Percentiles rank a stretch among this genome's conserved stretches.
Evolutionary conservation across 2,797 vertebrate species (phyloP).

Genomic region (Gymnocypris eckloni): DNA sequence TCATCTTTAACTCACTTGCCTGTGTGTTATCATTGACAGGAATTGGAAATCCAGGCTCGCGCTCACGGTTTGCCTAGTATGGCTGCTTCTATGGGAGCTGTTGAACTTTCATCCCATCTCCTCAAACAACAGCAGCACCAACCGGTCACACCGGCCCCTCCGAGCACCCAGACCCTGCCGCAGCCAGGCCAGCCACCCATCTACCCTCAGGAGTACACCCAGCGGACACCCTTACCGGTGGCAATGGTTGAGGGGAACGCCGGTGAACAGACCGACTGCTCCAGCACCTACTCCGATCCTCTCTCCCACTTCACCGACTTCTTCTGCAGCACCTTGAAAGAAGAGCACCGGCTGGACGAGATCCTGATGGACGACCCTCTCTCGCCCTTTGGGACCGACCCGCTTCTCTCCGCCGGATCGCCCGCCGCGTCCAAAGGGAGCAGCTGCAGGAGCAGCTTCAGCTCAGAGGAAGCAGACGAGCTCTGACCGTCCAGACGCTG

Average conservation of each 20-base stretch:
- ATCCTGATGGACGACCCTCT: slow-evolving; percentile 88
- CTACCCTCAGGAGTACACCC: slow-evolving; percentile 85
- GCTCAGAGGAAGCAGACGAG: slow-evolving; percentile 88
- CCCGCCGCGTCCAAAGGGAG: slow-evolving; percentile 90
- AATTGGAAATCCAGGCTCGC: slow-evolving; percentile 95
- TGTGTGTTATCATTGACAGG: slow-evolving; percentile 77
- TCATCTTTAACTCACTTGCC: slow-evolving; percentile 16
- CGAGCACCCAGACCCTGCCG: slow-evolving; percentile 66
- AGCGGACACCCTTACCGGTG: slow-evolving; percentile 75
- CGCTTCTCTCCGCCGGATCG: slow-evolving; percentile 89
- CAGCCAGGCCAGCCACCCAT: slow-evolving; percentile 75
- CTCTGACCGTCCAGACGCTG: slow-evolving; percentile 74
- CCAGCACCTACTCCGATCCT: slow-evolving; percentile 91
- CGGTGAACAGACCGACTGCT: slow-evolving; percentile 78
- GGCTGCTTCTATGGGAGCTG: slow-evolving; percentile 77
- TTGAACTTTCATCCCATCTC: slow-evolving; percentile 85
- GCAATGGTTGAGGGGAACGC: slow-evolving; percentile 63
- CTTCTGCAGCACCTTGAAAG: slow-evolving; percentile 93
- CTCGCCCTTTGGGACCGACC: slow-evolving; percentile 90
- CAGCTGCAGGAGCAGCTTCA: slow-evolving; percentile 94
- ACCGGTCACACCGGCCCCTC: slow-evolving; percentile 61
- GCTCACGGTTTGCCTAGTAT: slow-evolving; percentile 90
- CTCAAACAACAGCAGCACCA: slow-evolving; percentile 81
- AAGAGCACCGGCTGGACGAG: slow-evolving; percentile 90
- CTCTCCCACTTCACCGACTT: slow-evolving; percentile 98